These are phyloP conservation scores for Phaedon cochleariae DNA, from an alignment of 2,888 invertebrate species.

Conservation along the genomic window DNA sequence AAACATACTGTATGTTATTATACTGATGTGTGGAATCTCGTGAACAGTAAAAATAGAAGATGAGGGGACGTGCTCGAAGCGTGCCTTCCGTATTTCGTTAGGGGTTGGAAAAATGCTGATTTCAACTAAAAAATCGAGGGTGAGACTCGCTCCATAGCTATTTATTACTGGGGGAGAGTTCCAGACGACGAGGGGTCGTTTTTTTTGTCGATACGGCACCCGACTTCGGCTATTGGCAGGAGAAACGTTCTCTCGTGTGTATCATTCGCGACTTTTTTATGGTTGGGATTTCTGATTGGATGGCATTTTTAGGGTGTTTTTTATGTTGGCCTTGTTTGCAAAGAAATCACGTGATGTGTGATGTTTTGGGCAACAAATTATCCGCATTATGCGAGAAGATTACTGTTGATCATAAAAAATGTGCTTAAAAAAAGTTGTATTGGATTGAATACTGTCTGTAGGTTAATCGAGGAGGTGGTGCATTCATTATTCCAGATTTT, in stretches of 20 bases:
- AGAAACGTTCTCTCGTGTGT: conserved; percentile 11
- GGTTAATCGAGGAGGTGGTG: too few relatives aligned
- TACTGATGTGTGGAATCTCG: conserved; percentile 7
- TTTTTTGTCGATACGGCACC: conserved; percentile 23
- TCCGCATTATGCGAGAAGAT: too few relatives aligned
- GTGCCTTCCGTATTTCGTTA: conserved; percentile 37
- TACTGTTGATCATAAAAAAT: too few relatives aligned
- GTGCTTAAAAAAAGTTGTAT: too few relatives aligned
- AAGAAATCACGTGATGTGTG: too few relatives aligned
- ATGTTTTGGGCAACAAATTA: too few relatives aligned
- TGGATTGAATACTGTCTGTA: too few relatives aligned
- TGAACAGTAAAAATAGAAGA: conserved; percentile 27
- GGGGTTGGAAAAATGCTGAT: conserved; percentile 42
- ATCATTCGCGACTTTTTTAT: background rate
- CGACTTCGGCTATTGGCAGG: conserved; percentile 18
- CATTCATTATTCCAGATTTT: too few relatives aligned
- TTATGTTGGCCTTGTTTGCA: background rate
- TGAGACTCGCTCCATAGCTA: conserved; percentile 30
- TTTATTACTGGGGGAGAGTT: conserved; percentile 31
- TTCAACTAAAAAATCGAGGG: conserved; percentile 38
- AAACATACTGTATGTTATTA: too few relatives aligned
- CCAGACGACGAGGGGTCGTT: conserved; percentile 24
- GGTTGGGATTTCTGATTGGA: background rate
- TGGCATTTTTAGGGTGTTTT: background rate
- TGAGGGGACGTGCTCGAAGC: conserved; percentile 30